Evolutionary conservation across 2,797 vertebrate species (phyloP).

Genomic region (Ibycter americanus): DNA sequence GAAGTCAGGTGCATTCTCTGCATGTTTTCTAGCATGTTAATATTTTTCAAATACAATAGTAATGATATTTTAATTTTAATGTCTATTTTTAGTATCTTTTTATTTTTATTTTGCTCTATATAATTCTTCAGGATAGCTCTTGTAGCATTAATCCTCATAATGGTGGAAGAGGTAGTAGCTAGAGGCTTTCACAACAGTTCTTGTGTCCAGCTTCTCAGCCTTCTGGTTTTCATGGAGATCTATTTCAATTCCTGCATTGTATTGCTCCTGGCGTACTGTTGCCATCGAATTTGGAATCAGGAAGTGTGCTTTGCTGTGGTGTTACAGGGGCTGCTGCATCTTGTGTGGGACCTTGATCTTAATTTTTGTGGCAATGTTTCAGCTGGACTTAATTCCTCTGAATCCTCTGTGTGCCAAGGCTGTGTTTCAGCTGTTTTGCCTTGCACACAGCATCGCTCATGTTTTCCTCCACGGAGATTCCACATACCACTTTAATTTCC

Average conservation of each 20-base stretch:
- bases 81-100: not conserved
- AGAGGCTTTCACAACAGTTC: not conserved
- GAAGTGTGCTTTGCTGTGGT: not conserved
- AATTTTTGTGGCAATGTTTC: not conserved
- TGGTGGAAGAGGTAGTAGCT: not conserved
- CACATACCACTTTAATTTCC: slow-evolving; percentile 82
- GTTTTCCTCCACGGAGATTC: slow-evolving; percentile 87
- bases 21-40: not conserved
- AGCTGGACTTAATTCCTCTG: slow-evolving; percentile 59
- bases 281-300: not conserved
- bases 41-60: not conserved
- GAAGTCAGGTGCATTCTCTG: not conserved
- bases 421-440: slow-evolving; percentile 90
- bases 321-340: not conserved
- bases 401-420: slow-evolving; percentile 81
- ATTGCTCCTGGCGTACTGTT: not conserved
- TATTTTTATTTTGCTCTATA: not conserved
- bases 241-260: not conserved
- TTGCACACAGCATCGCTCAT: slow-evolving; percentile 78
- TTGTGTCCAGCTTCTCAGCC: not conserved
- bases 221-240: not conserved
- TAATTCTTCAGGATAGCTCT: not conserved
- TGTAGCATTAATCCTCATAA: not conserved
- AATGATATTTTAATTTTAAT: not conserved
- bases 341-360: not conserved